phyloP scores from a whole-genome alignment of 2,113 vertebrate species.

The Poicephalus gulielmi region DNA sequence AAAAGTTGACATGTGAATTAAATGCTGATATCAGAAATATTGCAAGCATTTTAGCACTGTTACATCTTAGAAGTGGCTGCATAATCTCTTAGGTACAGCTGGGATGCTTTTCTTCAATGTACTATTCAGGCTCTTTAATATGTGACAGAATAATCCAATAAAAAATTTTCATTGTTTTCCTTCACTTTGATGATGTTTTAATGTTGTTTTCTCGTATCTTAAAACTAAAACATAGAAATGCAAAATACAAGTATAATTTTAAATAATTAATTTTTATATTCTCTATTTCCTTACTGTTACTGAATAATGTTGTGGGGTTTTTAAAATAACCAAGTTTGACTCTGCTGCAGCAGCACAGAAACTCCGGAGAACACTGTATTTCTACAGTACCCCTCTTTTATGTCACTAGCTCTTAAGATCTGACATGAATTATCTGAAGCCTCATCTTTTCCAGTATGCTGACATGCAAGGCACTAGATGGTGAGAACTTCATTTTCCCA shows the following conservation, averaged over 20 bases:
- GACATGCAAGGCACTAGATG: not conserved
- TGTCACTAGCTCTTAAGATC: not conserved
- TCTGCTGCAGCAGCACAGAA: not conserved
- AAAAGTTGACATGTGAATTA: not conserved
- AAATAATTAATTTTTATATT: not conserved
- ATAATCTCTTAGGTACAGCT: not conserved
- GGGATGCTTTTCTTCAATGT: not conserved
- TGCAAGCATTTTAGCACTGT: not conserved
- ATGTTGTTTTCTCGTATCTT: not conserved
- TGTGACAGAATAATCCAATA: not conserved
- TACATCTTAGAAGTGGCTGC: not conserved
- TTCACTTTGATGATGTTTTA: not conserved
- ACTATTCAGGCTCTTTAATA: not conserved
- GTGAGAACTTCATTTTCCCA: not conserved
- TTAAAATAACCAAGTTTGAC: not conserved
- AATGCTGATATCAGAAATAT: not conserved
- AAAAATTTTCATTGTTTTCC: not conserved
- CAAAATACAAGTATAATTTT: not conserved
- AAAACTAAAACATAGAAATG: not conserved
- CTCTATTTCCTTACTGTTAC: not conserved
- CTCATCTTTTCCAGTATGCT: not conserved
- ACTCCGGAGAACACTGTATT: not conserved
- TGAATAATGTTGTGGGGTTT: not conserved
- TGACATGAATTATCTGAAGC: slow-evolving; percentile 19
- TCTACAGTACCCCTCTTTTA: not conserved